Evolutionary conservation across 2,113 vertebrate genomes (phyloP), one percentile per base, ranked within the genome.

Genomic region (Brienomyrus brachyistius): DNA sequence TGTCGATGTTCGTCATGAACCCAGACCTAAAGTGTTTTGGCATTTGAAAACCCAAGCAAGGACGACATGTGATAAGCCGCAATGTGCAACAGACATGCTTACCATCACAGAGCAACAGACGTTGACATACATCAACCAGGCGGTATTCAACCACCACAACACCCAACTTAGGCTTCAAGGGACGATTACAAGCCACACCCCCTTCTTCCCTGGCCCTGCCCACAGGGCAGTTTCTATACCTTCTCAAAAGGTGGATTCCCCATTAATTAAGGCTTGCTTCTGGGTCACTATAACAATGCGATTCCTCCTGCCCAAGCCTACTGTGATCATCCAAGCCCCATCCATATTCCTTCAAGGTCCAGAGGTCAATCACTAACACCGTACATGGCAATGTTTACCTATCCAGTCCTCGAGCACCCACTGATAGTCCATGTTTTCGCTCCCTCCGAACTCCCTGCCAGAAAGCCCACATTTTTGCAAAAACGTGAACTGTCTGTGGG

Each of bases 251-350:
- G 95, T 95, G 95, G 95, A 96, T 56, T 95, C 94, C 94, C 90
- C 93, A 95, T 96, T 97, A 97, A 97, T 97, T 97, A 97, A 95
- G 95, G 96, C 96, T 93, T 90, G 93, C 94, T 94, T 94, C 95
- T 94, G 95, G 47, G 96, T 92, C 94, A 2, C 94, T 92, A 89
- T 94, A 94, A 94, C 95, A 95, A 97, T 96, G 94, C 94, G 96
- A 97, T 97, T 97, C 97, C 35, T 97, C 94, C 93, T 93, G 92
- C 95, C 95, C 94, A 93, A 95, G 94, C 95, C 94, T 95, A 95
- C 95, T 93, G 89, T 92, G 95, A 94, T 96, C 91, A 93, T 93
- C 93, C 96, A 97, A 97, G 97, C 96, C 96, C 94, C 92, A 94
- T 95, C 94, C 94, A 94, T 93, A 90, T 91, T 93, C 92, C 93